Evolutionary conservation across 2,888 invertebrate genomes (phyloP).

Genomic region (Heterodera filipjevi): DNA sequence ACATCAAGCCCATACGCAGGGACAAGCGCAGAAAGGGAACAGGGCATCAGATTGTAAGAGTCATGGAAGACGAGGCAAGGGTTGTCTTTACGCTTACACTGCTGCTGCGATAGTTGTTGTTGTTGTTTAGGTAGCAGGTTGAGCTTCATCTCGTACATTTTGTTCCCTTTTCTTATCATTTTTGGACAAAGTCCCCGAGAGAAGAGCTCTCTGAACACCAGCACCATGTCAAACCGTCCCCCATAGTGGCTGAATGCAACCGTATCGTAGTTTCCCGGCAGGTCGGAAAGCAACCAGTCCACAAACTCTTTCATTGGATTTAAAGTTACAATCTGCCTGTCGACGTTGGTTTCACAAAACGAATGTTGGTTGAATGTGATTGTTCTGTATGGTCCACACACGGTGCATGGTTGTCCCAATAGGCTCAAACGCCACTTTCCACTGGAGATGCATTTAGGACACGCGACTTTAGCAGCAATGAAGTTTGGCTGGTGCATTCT

Average conservation of each 20-base stretch:
- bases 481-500: background rate
- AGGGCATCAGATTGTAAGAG: slow-evolving; percentile 11
- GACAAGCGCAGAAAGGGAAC: background rate
- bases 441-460: background rate
- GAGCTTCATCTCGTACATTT: slow-evolving; percentile 21
- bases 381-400: background rate
- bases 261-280: background rate
- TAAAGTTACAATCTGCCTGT: background rate
- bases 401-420: background rate
- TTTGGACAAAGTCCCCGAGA: background rate
- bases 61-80: slow-evolving; percentile 10
- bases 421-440: background rate
- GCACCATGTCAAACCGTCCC: slow-evolving; percentile 13
- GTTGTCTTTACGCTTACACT: too few species aligned
- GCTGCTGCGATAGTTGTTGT: background rate
- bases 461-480: slow-evolving; percentile 17
- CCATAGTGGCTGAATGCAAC: slow-evolving; percentile 1
- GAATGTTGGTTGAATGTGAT: background rate
- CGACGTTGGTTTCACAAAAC: background rate
- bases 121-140: too few species aligned
- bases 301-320: background rate
- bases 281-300: background rate
- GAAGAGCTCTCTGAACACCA: background rate
- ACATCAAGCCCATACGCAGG: slow-evolving; percentile 13
- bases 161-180: slow-evolving; percentile 11